Conservation (phyloP, 2,888 invertebrate genomes). For the Drosophila mercatorum region DNA sequence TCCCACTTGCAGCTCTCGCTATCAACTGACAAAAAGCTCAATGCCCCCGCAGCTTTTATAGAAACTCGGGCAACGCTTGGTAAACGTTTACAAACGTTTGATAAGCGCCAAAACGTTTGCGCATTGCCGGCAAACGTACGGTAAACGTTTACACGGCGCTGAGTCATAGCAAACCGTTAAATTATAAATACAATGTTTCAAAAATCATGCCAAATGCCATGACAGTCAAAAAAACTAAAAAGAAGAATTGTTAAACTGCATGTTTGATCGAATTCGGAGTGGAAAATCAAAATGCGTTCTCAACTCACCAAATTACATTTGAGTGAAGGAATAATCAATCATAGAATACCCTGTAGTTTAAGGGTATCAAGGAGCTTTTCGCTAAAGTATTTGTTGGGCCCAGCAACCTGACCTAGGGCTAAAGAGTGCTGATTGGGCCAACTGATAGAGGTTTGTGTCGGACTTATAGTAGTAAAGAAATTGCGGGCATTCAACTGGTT, state of each 20-base stretch:
- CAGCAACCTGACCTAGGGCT: too few species aligned
- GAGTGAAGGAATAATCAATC: not conserved
- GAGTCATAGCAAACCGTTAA: conserved; percentile 28
- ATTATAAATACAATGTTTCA: conserved; percentile 44
- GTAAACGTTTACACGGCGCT: conserved; percentile 34
- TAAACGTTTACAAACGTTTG: conserved; percentile 38
- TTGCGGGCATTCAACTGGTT: too few species aligned
- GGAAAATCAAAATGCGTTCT: conserved; percentile 64
- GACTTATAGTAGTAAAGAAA: too few species aligned
- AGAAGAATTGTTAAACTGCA: conserved; percentile 15
- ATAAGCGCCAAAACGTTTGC: conserved; percentile 25
- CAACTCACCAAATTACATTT: conserved; percentile 42
- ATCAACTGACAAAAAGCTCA: conserved; percentile 33
- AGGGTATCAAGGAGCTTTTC: too few species aligned
- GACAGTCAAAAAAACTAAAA: conserved; percentile 24
- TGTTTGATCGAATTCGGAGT: conserved; percentile 27
- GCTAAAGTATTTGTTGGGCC: too few species aligned
- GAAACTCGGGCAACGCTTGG: conserved; percentile 7
- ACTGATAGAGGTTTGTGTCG: too few species aligned
- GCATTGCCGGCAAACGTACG: conserved; percentile 10
- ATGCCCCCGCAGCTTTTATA: conserved; percentile 40
- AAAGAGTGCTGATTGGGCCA: too few species aligned
- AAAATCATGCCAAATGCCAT: conserved; percentile 49
- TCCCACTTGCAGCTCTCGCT: conserved; percentile 12
- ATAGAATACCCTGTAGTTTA: conserved; percentile 9